Base-by-base conservation (phyloP, 2,113 vertebrate species). In the Bubo scandiacus region DNA sequence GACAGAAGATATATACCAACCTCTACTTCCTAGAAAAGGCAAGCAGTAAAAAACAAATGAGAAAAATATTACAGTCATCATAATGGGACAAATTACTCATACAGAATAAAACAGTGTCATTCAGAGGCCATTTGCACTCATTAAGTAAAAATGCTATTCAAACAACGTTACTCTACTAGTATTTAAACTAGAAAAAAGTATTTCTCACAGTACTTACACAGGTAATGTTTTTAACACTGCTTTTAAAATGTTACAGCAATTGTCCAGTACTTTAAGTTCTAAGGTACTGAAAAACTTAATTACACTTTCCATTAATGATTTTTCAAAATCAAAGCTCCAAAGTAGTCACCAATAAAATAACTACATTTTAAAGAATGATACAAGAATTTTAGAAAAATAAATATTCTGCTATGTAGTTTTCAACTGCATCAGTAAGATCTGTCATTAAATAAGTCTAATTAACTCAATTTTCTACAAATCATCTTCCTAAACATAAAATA, bases 21-120 rank as follows among this genome's bases (percentile, higher is more conserved):
- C 98, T 99, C 98, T 81, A 99, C 98, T 98, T 99, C 98, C 98
- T 99, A 96, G 61, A 97, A 97, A 97, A 81, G 97, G 98, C 94
- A 97, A 98, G 98, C 98, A 98, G 98, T 90, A 97, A 97, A 97
- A 97, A 95, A 97, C 58, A 96, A 98, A 94, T 77, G 92, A 98
- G 95, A 98, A 97, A 98, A 96, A 97, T 72, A 96, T 96, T 96
- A 96, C 66, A 95, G 97, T 98, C 97, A 98, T 95, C 96, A 97
- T 96, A 92, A 92, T 32, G 62, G 38, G 94, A 97, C 17, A 97
- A 61, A 91, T 13, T 52, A 67, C 27, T 90, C n/a, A 55, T 12
- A 92, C 19, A 63, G 74, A 95, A 97, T 40, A 97, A 81, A 96
- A 81, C 23, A 75, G 58, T 29, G 30, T 45, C 57, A 91, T 80